Evolutionary conservation across 2,888 invertebrate genomes (phyloP), one percentile per base, ranked within the genome.

Genomic region (Agrotis segetum): DNA sequence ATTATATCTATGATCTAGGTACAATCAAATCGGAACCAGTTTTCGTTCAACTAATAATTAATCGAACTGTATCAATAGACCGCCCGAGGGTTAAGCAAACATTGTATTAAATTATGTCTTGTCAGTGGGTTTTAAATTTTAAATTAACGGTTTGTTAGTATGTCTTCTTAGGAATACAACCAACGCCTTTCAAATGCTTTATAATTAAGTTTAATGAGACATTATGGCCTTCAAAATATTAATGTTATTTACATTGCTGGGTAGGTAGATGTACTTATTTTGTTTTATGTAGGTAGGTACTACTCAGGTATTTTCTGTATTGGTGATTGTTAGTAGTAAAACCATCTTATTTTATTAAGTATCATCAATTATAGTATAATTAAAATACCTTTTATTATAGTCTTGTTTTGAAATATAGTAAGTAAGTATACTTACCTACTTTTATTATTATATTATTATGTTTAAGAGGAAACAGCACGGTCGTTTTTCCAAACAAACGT

Each of bases 61-160:
- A 17, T 24, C 16, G n/a, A 24, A 34, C 13, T 53, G 6, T 46
- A 29, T 29, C 52, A 1, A 64, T 47, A 3, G 29, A 53, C 0
- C 13, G 53, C 66, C 74, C 60, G 44, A 60, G n/a, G 66, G 53
- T 49, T 21, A n/a, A 64, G 52, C 6, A 59, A 24, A 40, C 29
- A 49, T 73, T 65, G 47, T 19, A 24, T 73, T 72, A 52, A 63
- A 55, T 71, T 60, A 71, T 60, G 24, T 59, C 24, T 7, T 72
- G 50, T 50, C 44, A 63, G 49, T 71, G 29, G 63, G 56, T 34
- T 63, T 50, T 17, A 46, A 68, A 29, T 44, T 59, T 59, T 11
- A 40, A 40, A 40, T 40, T 40, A 40, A 40, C 64, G 46, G 34
- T 63, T 34, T 50, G 21, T 46, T n/a, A 56, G 29, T n/a, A 6